Conservation (phyloP, 2,797 vertebrate species). For the Carduelis carduelis region DNA sequence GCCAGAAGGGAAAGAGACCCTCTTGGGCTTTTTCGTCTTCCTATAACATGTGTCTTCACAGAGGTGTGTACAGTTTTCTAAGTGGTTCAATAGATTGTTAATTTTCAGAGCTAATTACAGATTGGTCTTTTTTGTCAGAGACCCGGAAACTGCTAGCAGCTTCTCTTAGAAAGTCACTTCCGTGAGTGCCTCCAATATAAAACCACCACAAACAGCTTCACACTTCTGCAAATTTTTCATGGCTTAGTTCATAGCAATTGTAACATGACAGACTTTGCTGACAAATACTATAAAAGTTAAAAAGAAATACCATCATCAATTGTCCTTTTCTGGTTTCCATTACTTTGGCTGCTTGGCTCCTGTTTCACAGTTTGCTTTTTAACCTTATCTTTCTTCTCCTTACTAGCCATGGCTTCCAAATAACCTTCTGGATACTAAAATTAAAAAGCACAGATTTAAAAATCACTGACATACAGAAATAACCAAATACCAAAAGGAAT, state of each 20-base stretch:
- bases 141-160: not conserved
- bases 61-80: not conserved
- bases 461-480: not conserved
- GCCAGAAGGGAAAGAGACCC: not conserved
- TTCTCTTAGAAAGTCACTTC: not conserved
- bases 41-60: not conserved
- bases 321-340: slow-evolving; percentile 74
- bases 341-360: slow-evolving; percentile 73
- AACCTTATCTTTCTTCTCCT: slow-evolving; percentile 87
- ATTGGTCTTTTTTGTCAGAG: not conserved
- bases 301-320: slow-evolving; percentile 71
- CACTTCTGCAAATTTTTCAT: not conserved
- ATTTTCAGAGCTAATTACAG: not conserved
- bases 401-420: slow-evolving; percentile 93
- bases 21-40: not conserved
- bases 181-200: not conserved
- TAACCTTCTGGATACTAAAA: slow-evolving; percentile 96
- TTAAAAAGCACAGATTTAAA: not conserved
- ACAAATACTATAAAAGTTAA: not conserved
- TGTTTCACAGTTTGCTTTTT: slow-evolving; percentile 80
- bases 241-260: not conserved
- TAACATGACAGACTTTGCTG: not conserved
- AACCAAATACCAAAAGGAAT: not conserved
- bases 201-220: not conserved
- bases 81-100: not conserved